Conservation (phyloP, 2,797 vertebrate genomes). For the Australoheros facetus region DNA sequence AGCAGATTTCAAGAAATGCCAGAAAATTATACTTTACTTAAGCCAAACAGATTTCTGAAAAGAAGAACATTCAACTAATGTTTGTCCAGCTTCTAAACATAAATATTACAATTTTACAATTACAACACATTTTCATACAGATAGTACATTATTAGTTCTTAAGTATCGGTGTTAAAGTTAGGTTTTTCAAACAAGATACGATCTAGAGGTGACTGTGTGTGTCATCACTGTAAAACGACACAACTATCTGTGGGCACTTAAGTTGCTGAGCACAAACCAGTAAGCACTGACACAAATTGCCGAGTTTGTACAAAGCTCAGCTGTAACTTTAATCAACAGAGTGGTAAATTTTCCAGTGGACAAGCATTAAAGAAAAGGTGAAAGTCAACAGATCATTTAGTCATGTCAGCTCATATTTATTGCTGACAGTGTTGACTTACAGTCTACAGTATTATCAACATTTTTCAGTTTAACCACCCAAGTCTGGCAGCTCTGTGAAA, state of each 20-base stretch:
- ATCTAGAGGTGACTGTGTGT: slow-evolving; percentile 45
- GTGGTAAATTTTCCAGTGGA: not conserved
- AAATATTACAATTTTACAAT: not conserved
- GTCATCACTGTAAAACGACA: not conserved
- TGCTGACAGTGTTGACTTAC: not conserved
- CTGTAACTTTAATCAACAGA: slow-evolving; percentile 17
- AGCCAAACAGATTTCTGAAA: not conserved
- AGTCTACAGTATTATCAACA: not conserved
- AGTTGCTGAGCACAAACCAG: slow-evolving; percentile 6
- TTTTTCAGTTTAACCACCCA: slow-evolving; percentile 11
- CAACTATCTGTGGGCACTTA: slow-evolving; percentile 5
- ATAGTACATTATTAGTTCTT: not conserved
- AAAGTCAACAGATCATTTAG: slow-evolving; percentile 5
- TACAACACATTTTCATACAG: not conserved
- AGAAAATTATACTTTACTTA: not conserved
- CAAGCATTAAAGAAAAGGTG: not conserved
- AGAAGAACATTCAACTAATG: not conserved
- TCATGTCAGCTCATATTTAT: not conserved
- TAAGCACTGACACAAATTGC: not conserved
- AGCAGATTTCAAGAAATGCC: not conserved
- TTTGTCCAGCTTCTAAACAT: slow-evolving; percentile 1
- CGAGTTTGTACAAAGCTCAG: slow-evolving; percentile 7
- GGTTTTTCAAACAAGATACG: slow-evolving; percentile 27
- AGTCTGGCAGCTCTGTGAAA: slow-evolving; percentile 10
- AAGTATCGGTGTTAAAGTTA: not conserved